Percentiles rank a stretch among this genome's conserved stretches.
Conservation (phyloP, 2,113 vertebrate species). For the Varanus salvator region DNA sequence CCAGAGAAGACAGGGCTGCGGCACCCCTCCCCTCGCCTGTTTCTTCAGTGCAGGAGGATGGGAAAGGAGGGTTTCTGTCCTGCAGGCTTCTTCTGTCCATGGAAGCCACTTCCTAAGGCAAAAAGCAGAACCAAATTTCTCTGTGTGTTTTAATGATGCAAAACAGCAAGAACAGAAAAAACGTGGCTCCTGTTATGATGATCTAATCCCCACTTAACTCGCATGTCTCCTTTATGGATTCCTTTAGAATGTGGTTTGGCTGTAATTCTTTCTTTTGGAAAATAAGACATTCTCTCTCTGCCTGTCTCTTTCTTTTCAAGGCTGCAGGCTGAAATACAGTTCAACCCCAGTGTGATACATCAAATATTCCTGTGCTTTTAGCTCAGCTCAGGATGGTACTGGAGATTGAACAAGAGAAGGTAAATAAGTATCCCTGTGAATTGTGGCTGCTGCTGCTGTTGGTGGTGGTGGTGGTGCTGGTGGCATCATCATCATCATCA, state of each 20-base stretch:
- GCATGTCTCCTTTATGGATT: neutral
- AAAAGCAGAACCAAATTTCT: too few relatives aligned
- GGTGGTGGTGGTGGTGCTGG: too few relatives aligned
- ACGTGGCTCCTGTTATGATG: neutral
- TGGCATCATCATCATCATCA: too few relatives aligned
- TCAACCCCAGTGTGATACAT: neutral
- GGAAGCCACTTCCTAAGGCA: neutral
- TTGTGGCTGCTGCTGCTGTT: too few relatives aligned
- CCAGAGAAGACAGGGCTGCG: too few relatives aligned
- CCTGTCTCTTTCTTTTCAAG: too few relatives aligned
- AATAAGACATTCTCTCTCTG: neutral
- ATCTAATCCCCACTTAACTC: neutral
- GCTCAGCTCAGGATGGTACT: neutral
- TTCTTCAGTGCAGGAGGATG: too few relatives aligned
- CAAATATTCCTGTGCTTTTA: neutral
- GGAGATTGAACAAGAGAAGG: neutral
- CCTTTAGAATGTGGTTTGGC: neutral
- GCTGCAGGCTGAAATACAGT: too few relatives aligned
- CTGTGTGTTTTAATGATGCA: neutral
- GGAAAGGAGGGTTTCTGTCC: neutral
- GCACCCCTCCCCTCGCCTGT: too few relatives aligned
- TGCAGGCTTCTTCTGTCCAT: neutral
- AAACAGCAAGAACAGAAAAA: neutral
- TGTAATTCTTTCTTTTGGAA: neutral
- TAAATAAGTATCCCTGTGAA: neutral